Evolutionary conservation across 2,797 vertebrate species (phyloP).

Genomic region (Taenioides sp.): DNA sequence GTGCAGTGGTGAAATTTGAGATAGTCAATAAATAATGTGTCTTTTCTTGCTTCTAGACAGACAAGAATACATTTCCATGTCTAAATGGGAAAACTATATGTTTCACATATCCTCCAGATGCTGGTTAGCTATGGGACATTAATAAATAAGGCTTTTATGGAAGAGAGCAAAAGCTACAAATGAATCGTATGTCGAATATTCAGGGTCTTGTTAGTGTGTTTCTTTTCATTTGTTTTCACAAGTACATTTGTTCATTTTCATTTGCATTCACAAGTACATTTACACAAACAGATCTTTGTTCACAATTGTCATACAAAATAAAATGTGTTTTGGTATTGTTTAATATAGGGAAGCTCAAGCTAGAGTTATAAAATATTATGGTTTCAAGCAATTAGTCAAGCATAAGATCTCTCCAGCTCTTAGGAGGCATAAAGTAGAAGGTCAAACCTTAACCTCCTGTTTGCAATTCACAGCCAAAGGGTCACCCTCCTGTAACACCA

Average conservation of each 20-base stretch:
- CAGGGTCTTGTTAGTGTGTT: background rate
- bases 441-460: background rate
- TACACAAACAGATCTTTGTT: background rate
- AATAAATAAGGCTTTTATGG: conserved; percentile 47
- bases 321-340: too few species aligned
- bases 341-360: background rate
- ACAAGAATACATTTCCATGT: conserved; percentile 58
- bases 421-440: background rate
- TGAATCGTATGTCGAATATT: conserved; percentile 42
- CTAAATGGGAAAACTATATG: conserved; percentile 38
- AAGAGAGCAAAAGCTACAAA: conserved; percentile 58
- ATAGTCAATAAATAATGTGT: conserved; percentile 57
- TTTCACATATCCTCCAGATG: conserved; percentile 48
- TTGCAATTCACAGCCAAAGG: conserved; percentile 78
- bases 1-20: conserved; percentile 56
- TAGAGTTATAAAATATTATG: background rate
- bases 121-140: conserved; percentile 62
- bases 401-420: too few species aligned
- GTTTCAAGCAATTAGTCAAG: too few species aligned
- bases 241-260: background rate
- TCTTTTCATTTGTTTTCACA: background rate
- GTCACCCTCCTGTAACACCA: conserved; percentile 81
- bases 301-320: background rate
- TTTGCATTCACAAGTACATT: too few species aligned
- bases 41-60: conserved; percentile 44